Percentiles rank a stretch among this genome's conserved stretches.
These are phyloP conservation scores for Drosophila rhopaloa DNA, from an alignment of 1,140 invertebrate species.

Conservation along the genomic window DNA sequence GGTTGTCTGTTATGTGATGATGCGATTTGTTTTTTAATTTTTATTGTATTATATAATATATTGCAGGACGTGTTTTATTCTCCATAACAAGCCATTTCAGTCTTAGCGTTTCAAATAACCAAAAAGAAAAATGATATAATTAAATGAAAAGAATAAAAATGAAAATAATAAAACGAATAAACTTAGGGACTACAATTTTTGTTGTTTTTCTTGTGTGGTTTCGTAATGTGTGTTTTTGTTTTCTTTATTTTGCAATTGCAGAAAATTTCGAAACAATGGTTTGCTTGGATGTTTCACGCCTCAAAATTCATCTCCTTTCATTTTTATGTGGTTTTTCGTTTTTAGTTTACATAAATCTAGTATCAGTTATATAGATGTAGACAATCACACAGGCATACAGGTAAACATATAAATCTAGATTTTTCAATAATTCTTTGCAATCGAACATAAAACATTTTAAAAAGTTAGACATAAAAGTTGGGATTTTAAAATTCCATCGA, in stretches of 20 bases:
- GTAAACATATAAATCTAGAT: conserved; percentile 52
- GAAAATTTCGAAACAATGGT: conserved; percentile 80
- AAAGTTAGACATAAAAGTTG: conserved; percentile 38
- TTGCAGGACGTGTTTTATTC: conserved; percentile 73
- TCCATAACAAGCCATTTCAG: conserved; percentile 83
- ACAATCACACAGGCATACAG: conserved; percentile 79
- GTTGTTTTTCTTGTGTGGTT: conserved; percentile 21
- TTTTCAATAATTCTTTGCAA: conserved; percentile 47
- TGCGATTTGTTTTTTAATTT: conserved; percentile 35
- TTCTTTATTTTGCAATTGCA: conserved; percentile 59
- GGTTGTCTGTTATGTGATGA: conserved; percentile 55
- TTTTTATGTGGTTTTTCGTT: conserved; percentile 22
- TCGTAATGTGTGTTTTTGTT: conserved; percentile 23
- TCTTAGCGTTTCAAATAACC: conserved; percentile 83
- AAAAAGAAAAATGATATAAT: conserved; percentile 63
- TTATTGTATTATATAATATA: conserved; percentile 51
- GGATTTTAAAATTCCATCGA: conserved; percentile 56
- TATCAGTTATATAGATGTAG: conserved; percentile 73
- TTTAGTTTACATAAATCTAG: conserved; percentile 57
- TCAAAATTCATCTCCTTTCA: conserved; percentile 27
- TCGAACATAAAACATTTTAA: conserved; percentile 59
- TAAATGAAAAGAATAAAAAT: conserved; percentile 43
- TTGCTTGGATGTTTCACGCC: conserved; percentile 75
- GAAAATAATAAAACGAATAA: conserved; percentile 54
- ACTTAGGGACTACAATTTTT: conserved; percentile 60